A percentile compares a stretch with the other conserved stretches of the same genome.
These are phyloP conservation scores for Vulpes lagopus DNA, from an alignment of 2,113 vertebrate species.

Conservation along the genomic window DNA sequence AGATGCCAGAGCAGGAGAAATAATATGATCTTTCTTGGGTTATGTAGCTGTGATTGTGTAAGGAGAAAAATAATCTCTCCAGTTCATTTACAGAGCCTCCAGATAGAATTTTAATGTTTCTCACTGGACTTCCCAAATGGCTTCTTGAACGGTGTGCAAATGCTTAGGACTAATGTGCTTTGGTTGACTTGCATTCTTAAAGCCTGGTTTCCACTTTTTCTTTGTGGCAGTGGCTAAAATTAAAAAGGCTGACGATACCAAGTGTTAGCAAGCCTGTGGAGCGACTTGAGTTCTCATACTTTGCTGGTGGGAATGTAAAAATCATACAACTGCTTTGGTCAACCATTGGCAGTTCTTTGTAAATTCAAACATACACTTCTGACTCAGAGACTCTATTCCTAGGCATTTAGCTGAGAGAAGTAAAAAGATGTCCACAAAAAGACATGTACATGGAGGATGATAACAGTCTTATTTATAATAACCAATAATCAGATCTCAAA, in stretches of 20 bases:
- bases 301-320: not conserved
- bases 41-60: slow-evolving; percentile 2
- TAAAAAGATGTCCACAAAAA: not conserved
- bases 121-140: not conserved
- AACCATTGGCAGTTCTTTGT: slow-evolving; percentile 21
- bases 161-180: not conserved
- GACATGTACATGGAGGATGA: not conserved
- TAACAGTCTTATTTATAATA: slow-evolving; percentile 21
- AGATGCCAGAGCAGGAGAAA: not conserved
- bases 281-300: not conserved
- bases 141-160: not conserved
- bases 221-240: not conserved
- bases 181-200: not conserved
- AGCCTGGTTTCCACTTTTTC: not conserved
- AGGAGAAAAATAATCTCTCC: slow-evolving; percentile 18
- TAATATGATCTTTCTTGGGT: slow-evolving; percentile 3
- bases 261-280: not conserved
- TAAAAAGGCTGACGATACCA: slow-evolving; percentile 24
- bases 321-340: not conserved
- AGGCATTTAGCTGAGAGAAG: slow-evolving; percentile 5
- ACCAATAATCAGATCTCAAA: slow-evolving; percentile 9
- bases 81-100: not conserved
- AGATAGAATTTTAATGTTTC: not conserved
- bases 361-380: not conserved
- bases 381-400: not conserved